Evolutionary conservation across 2,888 invertebrate species (phyloP).

Genomic region (Aphodius sticticus): DNA sequence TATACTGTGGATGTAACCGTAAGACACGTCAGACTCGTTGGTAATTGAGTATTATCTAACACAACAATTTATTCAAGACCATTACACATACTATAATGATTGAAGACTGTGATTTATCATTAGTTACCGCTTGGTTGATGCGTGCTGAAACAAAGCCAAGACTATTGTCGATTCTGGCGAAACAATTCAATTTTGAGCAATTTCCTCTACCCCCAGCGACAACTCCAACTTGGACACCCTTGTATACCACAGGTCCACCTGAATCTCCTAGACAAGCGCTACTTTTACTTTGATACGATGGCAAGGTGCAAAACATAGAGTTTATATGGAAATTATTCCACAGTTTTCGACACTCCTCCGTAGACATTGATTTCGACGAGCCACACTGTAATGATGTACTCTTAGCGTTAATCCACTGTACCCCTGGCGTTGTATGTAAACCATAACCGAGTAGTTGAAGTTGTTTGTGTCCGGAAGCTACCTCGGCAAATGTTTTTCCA

Average conservation of each 20-base stretch:
- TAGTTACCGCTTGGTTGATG: too few species aligned
- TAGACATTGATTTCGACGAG: background rate
- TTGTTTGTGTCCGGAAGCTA: background rate
- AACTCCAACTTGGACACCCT: constrained; percentile 15
- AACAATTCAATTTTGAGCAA: too few species aligned
- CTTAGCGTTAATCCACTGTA: background rate
- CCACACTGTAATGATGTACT: constrained; percentile 5
- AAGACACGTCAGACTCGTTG: too few species aligned
- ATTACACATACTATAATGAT: too few species aligned
- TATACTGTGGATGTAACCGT: too few species aligned
- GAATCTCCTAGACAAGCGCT: constrained; percentile 11
- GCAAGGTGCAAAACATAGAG: constrained; percentile 7
- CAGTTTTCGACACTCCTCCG: background rate
- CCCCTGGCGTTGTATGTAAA: background rate
- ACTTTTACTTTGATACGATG: background rate
- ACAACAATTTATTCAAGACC: too few species aligned
- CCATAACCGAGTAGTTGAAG: constrained; percentile 11
- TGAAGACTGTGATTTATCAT: too few species aligned
- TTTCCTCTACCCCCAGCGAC: background rate
- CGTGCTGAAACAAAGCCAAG: too few species aligned
- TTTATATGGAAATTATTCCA: background rate
- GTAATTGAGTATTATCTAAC: too few species aligned
- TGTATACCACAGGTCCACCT: constrained; percentile 15
- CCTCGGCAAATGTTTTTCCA: background rate
- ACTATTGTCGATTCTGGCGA: too few species aligned